phyloP scores from a whole-genome alignment of 2,888 invertebrate genomes.

The Diaprepes abbreviatus region DNA sequence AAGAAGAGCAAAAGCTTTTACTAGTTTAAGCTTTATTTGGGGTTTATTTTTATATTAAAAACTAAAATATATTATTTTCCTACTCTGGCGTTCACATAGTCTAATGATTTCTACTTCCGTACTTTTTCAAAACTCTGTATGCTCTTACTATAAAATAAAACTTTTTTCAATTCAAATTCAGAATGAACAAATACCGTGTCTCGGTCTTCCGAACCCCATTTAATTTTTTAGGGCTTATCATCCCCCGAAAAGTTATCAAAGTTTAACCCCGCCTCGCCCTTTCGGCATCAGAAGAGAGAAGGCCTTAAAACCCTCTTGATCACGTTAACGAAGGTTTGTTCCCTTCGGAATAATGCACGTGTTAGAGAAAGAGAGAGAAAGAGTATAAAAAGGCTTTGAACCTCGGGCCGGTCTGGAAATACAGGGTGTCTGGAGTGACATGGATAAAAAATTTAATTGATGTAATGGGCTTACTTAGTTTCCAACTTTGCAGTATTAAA shows the following conservation, averaged over 20 bases:
- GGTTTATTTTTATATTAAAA: no score
- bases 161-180: slow-evolving; percentile 16
- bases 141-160: not conserved
- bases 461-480: no score
- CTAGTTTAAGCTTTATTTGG: no score
- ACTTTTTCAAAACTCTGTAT: no score
- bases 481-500: no score
- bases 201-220: slow-evolving; percentile 38
- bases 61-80: no score
- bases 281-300: slow-evolving; percentile 28
- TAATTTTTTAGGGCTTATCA: slow-evolving; percentile 44
- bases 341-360: slow-evolving; percentile 33
- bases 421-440: slow-evolving; percentile 32
- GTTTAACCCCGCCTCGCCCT: slow-evolving; percentile 44
- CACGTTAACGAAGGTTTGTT: slow-evolving; percentile 37
- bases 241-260: slow-evolving; percentile 42
- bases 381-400: slow-evolving; percentile 30
- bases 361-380: slow-evolving; percentile 19
- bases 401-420: slow-evolving; percentile 20
- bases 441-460: no score
- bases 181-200: slow-evolving; percentile 5
- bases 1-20: no score
- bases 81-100: no score
- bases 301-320: slow-evolving; percentile 43
- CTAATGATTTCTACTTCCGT: no score